Evolutionary conservation across 1,140 invertebrate species (phyloP), one percentile per base, ranked within the genome.

Genomic region (Aphelinus atriplicis): DNA sequence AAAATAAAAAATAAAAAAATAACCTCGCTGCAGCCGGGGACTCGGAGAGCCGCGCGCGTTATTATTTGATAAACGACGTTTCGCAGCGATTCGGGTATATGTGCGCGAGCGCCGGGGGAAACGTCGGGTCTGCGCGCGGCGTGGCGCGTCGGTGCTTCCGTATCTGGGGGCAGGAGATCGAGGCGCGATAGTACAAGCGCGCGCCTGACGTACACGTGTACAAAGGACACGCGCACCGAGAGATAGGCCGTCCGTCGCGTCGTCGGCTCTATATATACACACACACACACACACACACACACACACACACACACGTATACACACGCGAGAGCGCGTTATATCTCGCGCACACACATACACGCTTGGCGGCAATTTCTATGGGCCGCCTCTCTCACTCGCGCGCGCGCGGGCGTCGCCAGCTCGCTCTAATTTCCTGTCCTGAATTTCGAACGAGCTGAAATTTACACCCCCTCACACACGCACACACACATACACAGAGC

Each of bases 351-450:
- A 26, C 26, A 26, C 26, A 26, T 26, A 26, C 26, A 26, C 26
- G 85, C 85, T 87, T 87, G 83, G 84, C 81, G 83, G 84, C 83
- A 85, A 85, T 85, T 87, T 85, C 85, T 84, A 85, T 83, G 81
- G 81, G 80, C 79, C 83, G 81, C 82, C 47, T 58, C 58, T 26
- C 26, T 55, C 46, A 58, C 61, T 63, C 42, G 69, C 58, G 45
- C 61, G 58, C 53, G 58, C 74, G 71, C 60, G 47, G 26, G 26
- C 26, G 26, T 26, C 26, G 26, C 26, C 26, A 26, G 26, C 79
- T 75, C 55, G 80, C 83, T 88, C 86, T 87, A 88, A 88, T 88
- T 88, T 88, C 86, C 87, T 88, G 87, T 84, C 83, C 87, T 86
- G 85, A 88, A 88, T 88, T 88, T 87, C 81, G 82, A 86, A 86